phyloP scores from a whole-genome alignment of 2,113 vertebrate species.

The Geothlypis trichas region DNA sequence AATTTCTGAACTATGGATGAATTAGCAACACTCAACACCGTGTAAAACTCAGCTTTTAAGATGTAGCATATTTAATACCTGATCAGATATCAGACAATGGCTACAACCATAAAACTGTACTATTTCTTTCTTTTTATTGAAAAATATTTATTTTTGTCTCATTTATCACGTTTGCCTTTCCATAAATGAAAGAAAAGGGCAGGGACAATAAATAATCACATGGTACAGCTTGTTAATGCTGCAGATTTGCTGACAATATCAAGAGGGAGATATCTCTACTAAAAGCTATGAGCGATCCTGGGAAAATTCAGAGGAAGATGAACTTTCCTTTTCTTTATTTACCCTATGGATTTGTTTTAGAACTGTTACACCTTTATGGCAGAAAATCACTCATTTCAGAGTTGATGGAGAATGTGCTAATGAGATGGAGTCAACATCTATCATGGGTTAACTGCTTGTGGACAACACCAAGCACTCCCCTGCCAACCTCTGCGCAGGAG shows the following conservation, averaged over 20 bases:
- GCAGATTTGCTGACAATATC: neutral
- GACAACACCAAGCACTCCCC: neutral
- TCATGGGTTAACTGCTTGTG: neutral
- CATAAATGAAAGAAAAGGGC: neutral
- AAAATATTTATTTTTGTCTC: neutral
- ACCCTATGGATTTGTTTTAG: neutral
- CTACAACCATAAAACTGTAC: neutral
- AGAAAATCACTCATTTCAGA: neutral
- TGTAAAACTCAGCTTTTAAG: neutral
- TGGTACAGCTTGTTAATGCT: neutral
- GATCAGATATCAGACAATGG: neutral
- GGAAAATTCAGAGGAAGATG: neutral
- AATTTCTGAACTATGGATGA: neutral
- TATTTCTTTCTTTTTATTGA: neutral
- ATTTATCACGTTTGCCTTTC: neutral
- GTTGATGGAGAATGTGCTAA: neutral
- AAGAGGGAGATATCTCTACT: neutral
- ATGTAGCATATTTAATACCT: neutral
- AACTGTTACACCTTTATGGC: neutral
- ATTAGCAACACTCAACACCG: neutral
- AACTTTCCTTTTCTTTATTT: neutral
- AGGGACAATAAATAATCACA: neutral
- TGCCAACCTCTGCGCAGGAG: neutral
- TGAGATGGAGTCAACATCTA: neutral
- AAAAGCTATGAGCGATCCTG: rapidly evolving